Percentiles rank a stretch among this genome's conserved stretches.
phyloP scores from a whole-genome alignment of 1,140 invertebrate species.

The Trichoplusia ni region DNA sequence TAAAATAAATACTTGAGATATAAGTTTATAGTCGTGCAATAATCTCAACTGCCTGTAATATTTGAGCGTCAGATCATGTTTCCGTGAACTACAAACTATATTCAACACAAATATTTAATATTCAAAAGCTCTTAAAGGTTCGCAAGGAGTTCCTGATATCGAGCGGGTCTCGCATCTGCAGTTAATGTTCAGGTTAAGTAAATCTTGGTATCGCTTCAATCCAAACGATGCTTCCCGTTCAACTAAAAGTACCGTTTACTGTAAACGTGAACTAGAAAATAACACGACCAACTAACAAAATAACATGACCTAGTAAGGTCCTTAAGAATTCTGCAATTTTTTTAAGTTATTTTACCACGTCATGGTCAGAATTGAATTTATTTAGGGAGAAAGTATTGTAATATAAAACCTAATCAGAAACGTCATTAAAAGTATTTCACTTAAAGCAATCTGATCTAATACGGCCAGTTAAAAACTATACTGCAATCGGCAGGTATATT shows the following conservation, averaged over 20 bases:
- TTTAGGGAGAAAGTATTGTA: constrained; percentile 17
- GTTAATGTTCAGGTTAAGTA: constrained; percentile 31
- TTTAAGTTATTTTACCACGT: no score
- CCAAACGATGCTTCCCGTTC: constrained; percentile 33
- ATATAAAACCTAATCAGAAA: no score
- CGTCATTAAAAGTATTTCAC: neutral
- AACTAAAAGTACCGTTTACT: constrained; percentile 35
- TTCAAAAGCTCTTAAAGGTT: constrained; percentile 13
- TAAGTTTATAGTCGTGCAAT: neutral
- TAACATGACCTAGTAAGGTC: no score
- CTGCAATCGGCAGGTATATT: no score
- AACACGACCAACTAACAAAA: no score
- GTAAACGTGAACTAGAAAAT: constrained; percentile 39
- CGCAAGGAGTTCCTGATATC: neutral
- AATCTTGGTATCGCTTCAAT: constrained; percentile 27
- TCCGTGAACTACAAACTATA: neutral
- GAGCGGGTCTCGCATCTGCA: neutral
- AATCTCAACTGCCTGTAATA: neutral
- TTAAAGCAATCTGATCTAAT: no score
- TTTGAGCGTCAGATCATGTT: neutral
- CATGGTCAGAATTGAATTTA: constrained; percentile 37
- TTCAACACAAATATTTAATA: constrained; percentile 1
- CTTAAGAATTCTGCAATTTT: no score
- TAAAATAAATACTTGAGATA: no score
- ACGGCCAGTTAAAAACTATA: no score